phyloP scores from a whole-genome alignment of 2,113 vertebrate species.

The Scomber japonicus region DNA sequence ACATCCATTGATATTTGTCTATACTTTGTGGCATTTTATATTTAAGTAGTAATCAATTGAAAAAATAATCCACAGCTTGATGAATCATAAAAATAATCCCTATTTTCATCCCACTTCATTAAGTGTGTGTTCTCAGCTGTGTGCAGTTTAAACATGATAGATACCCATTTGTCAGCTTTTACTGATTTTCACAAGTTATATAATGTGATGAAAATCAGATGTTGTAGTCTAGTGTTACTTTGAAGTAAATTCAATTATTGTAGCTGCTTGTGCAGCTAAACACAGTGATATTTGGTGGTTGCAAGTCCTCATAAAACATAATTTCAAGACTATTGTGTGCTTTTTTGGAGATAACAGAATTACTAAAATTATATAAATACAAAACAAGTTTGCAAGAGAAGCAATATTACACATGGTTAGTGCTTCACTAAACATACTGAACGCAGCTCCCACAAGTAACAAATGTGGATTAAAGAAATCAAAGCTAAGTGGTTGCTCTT shows the following conservation, averaged over 20 bases:
- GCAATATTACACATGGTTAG: not conserved
- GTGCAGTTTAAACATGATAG: not conserved
- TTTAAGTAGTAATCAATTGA: not conserved
- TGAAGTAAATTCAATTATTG: not conserved
- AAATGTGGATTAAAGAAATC: constrained; percentile 35
- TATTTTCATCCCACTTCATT: not conserved
- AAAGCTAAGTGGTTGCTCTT: constrained; percentile 26
- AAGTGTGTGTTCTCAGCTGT: not conserved
- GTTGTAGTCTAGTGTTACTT: no score
- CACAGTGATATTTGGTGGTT: not conserved
- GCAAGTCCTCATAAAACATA: not conserved
- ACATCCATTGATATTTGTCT: not conserved
- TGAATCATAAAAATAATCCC: not conserved
- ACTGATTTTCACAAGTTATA: no score
- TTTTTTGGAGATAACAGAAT: not conserved
- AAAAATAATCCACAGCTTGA: not conserved
- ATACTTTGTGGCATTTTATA: not conserved
- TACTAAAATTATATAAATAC: not conserved
- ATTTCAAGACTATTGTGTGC: not conserved
- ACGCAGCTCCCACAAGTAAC: constrained; percentile 9
- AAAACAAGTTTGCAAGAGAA: not conserved
- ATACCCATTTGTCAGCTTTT: no score
- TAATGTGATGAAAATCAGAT: not conserved
- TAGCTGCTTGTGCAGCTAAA: not conserved
- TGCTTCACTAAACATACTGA: constrained; percentile 36